Evolutionary conservation across 1,140 invertebrate species (phyloP), one percentile per base, ranked within the genome.

Genomic region (Phortica variegata): DNA sequence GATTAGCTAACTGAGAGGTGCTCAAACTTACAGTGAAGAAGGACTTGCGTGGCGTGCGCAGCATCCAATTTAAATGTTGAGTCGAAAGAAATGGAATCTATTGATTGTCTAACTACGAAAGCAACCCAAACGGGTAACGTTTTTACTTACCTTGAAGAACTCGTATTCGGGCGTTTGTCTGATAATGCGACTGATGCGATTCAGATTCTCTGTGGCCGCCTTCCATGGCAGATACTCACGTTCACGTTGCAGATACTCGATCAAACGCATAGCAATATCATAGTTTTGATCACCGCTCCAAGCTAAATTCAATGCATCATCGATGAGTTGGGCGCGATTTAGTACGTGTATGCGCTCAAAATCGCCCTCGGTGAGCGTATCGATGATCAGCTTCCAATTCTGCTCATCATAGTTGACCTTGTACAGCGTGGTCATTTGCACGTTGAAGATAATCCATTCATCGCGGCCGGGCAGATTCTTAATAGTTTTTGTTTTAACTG

Each of bases 261-360:
- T 58, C 13, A 85, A 18, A 5, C 79, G 79, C 32, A 93, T 79
- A 6, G 87, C 80, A 0, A 83, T 77, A 9, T 79, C 74, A 57
- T 93, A 93, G 43, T 83, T 75, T 3, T 91, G 59, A 5, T 83
- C 72, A 5, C 82, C 83, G 23, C 82, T 83, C 77, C 85, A 84
- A 3, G 88, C 87, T 26, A 94, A 78, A 52, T 85, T 85, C 45
- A 91, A 81, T 2, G 87, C 82, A 74, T 94, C 91, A 23, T 88
- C 84, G 21, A 94, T 79, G 2, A 93, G 76, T 74, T 93, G 90
- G 1, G 89, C 89, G 41, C 90, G 75, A 58, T 89, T 93, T 16
- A 89, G 77, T 4, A 79, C 73, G 17, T 86, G 82, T 9, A 93
- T 86, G 15, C 77, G 71, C 49, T 69, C 51, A 50, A 76, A 81